phyloP scores from a whole-genome alignment of 2,113 vertebrate genomes.

The Ovis aries region ARS-UI_Ramb_v3.0 NC_056075.1:23154501-23155000 shows the following conservation, averaged over 20 bases:
- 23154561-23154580: not conserved
- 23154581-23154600: not conserved
- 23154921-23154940: not conserved
- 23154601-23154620: accelerated
- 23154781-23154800: not conserved
- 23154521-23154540: not conserved
- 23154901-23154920: too few species aligned
- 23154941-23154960: not conserved
- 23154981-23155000: not conserved
- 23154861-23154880: too few species aligned
- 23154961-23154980: too few species aligned
- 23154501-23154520: not conserved
- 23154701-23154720: accelerated
- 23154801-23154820: not conserved
- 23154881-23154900: too few species aligned
- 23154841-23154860: not conserved
- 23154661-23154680: not conserved
- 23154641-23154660: not conserved
- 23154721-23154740: not conserved
- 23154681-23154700: not conserved
- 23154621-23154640: not conserved
- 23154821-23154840: not conserved
- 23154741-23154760: not conserved
- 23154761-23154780: not conserved
- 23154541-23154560: not conserved